phyloP scores from a whole-genome alignment of 2,113 vertebrate species.

The Melanerpes formicivorus region DNA sequence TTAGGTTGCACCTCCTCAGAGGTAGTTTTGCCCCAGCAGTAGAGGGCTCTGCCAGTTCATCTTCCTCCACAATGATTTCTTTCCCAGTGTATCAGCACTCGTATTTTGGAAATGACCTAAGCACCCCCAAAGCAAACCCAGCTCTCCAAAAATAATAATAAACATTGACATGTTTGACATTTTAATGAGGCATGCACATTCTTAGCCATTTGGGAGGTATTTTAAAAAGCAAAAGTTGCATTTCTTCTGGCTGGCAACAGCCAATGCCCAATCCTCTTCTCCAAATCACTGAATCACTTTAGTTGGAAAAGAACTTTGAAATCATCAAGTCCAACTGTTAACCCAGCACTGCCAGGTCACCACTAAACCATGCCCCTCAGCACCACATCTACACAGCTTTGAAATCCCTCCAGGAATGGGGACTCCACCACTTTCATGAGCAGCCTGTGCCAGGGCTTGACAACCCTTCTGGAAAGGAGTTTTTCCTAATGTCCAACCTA shows the following conservation, averaged over 20 bases:
- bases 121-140: not conserved
- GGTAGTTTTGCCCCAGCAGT: not conserved
- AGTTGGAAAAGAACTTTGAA: no score
- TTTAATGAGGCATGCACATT: not conserved
- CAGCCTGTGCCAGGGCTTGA: no score
- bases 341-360: no score
- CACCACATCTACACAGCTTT: no score
- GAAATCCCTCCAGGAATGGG: no score
- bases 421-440: no score
- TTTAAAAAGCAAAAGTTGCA: not conserved
- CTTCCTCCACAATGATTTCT: not conserved
- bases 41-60: not conserved
- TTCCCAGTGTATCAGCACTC: not conserved
- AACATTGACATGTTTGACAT: fast-evolving
- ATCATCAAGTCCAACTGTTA: no score
- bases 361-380: no score
- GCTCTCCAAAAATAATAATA: not conserved
- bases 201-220: not conserved
- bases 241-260: not conserved
- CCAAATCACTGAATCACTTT: no score
- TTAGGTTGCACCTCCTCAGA: not conserved
- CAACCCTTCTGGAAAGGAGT: no score
- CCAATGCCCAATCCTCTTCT: not conserved
- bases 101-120: not conserved
- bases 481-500: no score